Conservation (phyloP, 2,113 vertebrate species). For the Nothoprocta pentlandii region DNA sequence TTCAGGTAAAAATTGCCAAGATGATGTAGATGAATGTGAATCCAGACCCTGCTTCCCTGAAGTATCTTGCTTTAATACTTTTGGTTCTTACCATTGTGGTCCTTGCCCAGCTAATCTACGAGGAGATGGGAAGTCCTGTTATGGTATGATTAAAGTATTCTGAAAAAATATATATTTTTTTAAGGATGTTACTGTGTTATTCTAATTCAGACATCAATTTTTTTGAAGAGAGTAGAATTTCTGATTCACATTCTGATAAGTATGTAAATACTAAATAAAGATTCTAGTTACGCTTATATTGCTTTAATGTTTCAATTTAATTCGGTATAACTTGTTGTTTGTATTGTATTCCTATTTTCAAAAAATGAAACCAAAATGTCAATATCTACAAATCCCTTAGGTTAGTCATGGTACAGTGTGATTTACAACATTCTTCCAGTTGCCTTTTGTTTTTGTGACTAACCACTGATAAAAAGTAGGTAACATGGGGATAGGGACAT, state of each 20-base stretch:
- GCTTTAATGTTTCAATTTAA: constrained; percentile 27
- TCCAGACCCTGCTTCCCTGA: constrained; percentile 83
- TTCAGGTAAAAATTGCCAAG: constrained; percentile 86
- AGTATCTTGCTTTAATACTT: constrained; percentile 84
- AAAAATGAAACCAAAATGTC: constrained; percentile 43
- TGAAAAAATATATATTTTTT: constrained; percentile 36
- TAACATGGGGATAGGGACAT: constrained; percentile 47
- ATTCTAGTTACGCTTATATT: constrained; percentile 23
- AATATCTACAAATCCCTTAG: constrained; percentile 43
- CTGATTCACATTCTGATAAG: neutral
- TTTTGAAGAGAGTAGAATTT: neutral
- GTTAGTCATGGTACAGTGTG: neutral
- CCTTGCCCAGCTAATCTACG: constrained; percentile 81
- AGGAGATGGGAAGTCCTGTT: constrained; percentile 85
- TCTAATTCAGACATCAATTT: constrained; percentile 19
- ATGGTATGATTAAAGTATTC: constrained; percentile 38
- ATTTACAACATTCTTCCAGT: neutral
- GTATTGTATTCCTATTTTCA: neutral
- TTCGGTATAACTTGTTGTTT: neutral
- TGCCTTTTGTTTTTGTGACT: constrained; percentile 47
- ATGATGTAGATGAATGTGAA: constrained; percentile 88
- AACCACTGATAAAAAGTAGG: constrained; percentile 20
- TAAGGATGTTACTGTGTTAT: neutral
- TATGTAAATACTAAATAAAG: constrained; percentile 43
- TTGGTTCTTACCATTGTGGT: constrained; percentile 87